Evolutionary conservation across 2,888 invertebrate genomes (phyloP).

Genomic region (Stenodera caucasica): DNA sequence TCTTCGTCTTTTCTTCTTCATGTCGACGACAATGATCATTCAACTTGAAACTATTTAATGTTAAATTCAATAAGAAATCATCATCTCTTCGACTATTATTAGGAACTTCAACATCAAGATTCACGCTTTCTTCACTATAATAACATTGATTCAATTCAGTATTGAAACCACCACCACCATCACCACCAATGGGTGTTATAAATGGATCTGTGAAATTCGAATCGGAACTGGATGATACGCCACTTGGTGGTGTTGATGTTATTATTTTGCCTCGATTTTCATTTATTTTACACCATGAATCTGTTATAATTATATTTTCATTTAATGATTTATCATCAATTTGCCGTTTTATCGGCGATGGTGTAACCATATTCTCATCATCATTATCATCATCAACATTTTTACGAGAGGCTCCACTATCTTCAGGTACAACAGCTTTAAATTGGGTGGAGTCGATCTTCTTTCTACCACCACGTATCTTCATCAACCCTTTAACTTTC

Average conservation of each 20-base stretch:
- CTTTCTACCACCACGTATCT: constrained; percentile 54
- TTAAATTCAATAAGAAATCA: constrained; percentile 44
- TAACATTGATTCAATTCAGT: constrained; percentile 67
- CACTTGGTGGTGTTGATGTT: constrained; percentile 58
- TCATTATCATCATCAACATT: constrained; percentile 10
- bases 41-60: constrained; percentile 52
- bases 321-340: background rate
- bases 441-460: constrained; percentile 49
- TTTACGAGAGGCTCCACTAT: too few species aligned
- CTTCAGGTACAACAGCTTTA: constrained; percentile 44
- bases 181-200: constrained; percentile 63
- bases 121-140: constrained; percentile 63
- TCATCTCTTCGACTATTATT: constrained; percentile 32
- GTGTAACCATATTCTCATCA: constrained; percentile 22
- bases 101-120: constrained; percentile 45
- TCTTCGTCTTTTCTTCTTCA: constrained; percentile 44
- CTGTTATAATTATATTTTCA: constrained; percentile 38
- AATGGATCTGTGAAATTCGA: constrained; percentile 77
- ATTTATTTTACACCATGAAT: constrained; percentile 45
- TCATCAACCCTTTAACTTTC: constrained; percentile 62
- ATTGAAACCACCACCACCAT: too few species aligned
- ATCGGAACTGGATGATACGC: constrained; percentile 62
- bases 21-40: constrained; percentile 51
- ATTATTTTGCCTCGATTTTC: constrained; percentile 39
- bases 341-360: constrained; percentile 17